Percentiles rank a stretch among this genome's conserved stretches.
These are phyloP conservation scores for Sarcophaga peregrina DNA, from an alignment of 1,140 invertebrate species.

Conservation along the genomic window DNA sequence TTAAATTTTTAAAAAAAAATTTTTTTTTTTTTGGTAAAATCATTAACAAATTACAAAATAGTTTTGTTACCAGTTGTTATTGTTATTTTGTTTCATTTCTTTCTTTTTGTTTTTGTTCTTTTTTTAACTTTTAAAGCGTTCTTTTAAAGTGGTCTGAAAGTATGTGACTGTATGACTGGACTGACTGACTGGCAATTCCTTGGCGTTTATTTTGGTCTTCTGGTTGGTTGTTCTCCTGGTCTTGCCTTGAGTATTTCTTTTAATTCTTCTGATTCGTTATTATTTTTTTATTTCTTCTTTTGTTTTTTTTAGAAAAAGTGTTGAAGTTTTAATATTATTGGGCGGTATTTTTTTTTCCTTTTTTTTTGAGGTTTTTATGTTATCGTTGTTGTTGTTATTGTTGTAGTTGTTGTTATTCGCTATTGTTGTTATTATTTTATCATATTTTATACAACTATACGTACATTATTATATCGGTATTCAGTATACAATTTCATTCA, in stretches of 20 bases:
- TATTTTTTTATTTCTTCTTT: background rate
- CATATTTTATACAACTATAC: too few relatives aligned
- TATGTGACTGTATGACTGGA: background rate
- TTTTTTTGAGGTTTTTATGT: constrained; percentile 26
- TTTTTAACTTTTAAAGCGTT: background rate
- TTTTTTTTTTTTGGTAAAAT: constrained; percentile 4
- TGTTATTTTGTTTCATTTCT: background rate
- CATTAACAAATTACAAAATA: constrained; percentile 22
- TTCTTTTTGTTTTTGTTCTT: background rate
- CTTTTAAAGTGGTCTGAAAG: background rate
- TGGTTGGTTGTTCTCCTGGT: too few relatives aligned
- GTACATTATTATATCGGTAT: background rate
- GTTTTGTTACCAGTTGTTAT: background rate
- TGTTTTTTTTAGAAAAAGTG: constrained; percentile 15
- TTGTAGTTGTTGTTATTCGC: too few relatives aligned
- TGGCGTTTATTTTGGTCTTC: too few relatives aligned
- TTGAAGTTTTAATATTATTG: constrained; percentile 34
- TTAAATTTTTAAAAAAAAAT: background rate
- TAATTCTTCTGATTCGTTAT: background rate
- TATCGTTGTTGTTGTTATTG: background rate
- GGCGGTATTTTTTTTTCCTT: constrained; percentile 5
- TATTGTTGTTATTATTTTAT: too few relatives aligned
- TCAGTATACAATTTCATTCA: background rate
- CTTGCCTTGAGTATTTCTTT: background rate
- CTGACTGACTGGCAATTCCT: too few relatives aligned